Percentiles rank a stretch among this genome's conserved stretches.
Conservation (phyloP, 2,888 invertebrate genomes). For the Athalia rosae region DNA sequence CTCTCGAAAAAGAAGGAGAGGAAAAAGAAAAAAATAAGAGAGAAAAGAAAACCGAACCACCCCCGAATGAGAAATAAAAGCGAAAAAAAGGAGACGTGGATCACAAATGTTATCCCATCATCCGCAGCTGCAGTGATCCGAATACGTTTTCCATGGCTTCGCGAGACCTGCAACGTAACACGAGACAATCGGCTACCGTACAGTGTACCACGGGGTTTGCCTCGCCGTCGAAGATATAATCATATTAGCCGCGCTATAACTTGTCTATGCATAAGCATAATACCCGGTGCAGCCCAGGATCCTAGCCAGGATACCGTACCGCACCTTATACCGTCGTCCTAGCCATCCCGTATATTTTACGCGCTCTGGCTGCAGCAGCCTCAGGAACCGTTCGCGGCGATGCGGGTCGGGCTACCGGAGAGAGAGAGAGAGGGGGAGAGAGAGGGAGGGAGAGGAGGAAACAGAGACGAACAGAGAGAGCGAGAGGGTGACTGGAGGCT, state of each 20-base stretch:
- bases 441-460: conserved; percentile 45
- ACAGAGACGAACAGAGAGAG: conserved; percentile 41
- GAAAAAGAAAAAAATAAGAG: background rate
- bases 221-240: conserved; percentile 70
- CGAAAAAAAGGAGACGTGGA: background rate
- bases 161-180: background rate
- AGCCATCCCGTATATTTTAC: conserved; percentile 63
- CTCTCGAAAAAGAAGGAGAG: background rate
- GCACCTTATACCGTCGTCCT: conserved; percentile 42
- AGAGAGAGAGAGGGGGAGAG: conserved; percentile 44
- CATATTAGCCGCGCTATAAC: conserved; percentile 71
- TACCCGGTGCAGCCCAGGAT: conserved; percentile 64
- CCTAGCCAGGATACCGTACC: conserved; percentile 65
- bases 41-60: background rate
- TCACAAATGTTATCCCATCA: background rate
- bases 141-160: background rate
- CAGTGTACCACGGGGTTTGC: conserved; percentile 41
- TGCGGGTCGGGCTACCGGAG: conserved; percentile 27
- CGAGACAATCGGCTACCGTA: conserved; percentile 29
- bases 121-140: background rate
- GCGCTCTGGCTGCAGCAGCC: conserved; percentile 52
- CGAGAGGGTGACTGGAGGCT: conserved; percentile 46
- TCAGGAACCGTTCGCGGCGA: conserved; percentile 44
- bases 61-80: too few relatives aligned
- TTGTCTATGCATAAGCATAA: conserved; percentile 73